These are phyloP conservation scores for Varanus komodoensis DNA, from an alignment of 2,113 vertebrate species.

Conservation along the genomic window DNA sequence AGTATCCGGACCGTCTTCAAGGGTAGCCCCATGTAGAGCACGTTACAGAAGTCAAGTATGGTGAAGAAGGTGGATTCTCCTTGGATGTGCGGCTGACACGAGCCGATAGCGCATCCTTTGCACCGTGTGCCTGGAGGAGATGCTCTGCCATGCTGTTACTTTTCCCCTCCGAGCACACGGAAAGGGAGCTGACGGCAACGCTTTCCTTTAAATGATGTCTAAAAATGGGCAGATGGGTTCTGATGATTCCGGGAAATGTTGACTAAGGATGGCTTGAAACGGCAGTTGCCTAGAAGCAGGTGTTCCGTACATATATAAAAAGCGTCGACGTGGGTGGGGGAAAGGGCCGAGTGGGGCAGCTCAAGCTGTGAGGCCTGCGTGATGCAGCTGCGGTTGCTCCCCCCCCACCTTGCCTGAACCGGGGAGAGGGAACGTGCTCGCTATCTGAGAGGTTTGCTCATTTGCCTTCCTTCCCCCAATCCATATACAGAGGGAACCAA, in stretches of 20 bases:
- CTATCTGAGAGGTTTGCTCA: background rate
- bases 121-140: no score
- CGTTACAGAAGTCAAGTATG: no score
- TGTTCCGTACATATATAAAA: background rate
- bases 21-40: no score
- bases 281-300: fast-evolving
- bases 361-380: background rate
- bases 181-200: background rate
- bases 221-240: slow-evolving; percentile 25
- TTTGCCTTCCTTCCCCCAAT: no score
- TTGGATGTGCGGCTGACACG: background rate
- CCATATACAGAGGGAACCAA: no score
- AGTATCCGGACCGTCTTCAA: no score
- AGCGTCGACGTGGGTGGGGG: background rate
- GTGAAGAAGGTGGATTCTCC: background rate
- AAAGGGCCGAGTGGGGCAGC: no score
- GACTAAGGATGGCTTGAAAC: slow-evolving; percentile 1
- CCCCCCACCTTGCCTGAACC: background rate
- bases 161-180: fast-evolving
- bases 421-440: background rate
- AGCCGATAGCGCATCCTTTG: no score
- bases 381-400: no score
- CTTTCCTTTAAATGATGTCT: fast-evolving
- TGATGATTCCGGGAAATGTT: background rate
- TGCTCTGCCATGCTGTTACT: background rate